These are phyloP conservation scores for Mus spicilegus DNA, from an alignment of 2,113 vertebrate species.

Conservation along the genomic window DNA sequence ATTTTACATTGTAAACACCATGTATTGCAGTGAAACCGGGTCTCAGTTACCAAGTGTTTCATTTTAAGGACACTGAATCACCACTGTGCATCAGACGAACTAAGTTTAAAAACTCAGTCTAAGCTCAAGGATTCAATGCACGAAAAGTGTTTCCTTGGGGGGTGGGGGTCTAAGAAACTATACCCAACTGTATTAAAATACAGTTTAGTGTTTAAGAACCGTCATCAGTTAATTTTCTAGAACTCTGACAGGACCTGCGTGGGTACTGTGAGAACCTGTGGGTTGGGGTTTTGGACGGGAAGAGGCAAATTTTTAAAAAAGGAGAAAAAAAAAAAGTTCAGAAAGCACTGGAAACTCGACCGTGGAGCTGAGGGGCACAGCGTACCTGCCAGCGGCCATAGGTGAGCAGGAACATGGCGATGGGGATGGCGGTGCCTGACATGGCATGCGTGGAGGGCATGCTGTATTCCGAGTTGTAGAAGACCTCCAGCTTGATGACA, in stretches of 20 bases:
- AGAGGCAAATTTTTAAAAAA: background rate
- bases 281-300: background rate
- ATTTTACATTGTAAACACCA: background rate
- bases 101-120: conserved; percentile 26
- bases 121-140: background rate
- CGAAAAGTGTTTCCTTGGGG: background rate
- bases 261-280: background rate
- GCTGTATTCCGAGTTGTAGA: conserved; percentile 99
- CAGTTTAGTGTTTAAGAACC: background rate
- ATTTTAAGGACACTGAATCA: background rate
- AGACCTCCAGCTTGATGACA: conserved; percentile 96
- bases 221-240: background rate
- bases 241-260: background rate
- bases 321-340: background rate
- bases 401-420: conserved; percentile 93
- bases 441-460: conserved; percentile 99
- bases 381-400: conserved; percentile 96
- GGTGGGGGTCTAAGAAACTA: background rate
- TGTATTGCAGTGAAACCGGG: background rate
- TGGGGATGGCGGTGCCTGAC: conserved; percentile 97
- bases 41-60: background rate
- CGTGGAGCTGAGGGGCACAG: accelerated
- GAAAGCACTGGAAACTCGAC: background rate
- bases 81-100: background rate
- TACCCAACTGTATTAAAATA: background rate